Evolutionary conservation across 2,113 vertebrate species (phyloP).

Genomic region (Rana temporaria): DNA sequence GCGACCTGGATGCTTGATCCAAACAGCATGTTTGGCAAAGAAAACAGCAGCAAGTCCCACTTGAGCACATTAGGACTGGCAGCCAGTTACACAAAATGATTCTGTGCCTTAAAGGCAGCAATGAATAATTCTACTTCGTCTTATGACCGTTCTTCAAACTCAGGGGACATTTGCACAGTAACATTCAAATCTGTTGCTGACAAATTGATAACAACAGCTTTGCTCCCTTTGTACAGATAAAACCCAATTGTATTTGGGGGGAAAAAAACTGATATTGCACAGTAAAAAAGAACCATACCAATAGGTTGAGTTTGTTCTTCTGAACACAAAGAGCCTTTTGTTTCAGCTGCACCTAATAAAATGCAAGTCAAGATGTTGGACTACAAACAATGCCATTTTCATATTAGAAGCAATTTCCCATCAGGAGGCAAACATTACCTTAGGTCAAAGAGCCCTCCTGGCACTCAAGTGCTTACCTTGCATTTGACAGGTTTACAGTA

Average conservation of each 20-base stretch:
- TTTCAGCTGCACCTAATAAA: not conserved
- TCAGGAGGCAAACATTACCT: not conserved
- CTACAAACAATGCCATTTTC: not conserved
- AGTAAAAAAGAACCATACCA: not conserved
- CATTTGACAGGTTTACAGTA: too few relatives aligned
- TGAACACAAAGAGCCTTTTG: not conserved
- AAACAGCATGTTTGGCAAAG: constrained; percentile 43
- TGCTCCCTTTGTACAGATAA: constrained; percentile 2
- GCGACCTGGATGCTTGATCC: constrained; percentile 17
- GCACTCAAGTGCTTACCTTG: too few relatives aligned
- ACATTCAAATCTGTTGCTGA: not conserved
- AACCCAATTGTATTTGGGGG: not conserved
- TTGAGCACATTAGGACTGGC: constrained; percentile 31
- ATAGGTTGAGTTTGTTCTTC: not conserved
- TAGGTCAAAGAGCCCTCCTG: too few relatives aligned
- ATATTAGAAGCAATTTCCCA: not conserved
- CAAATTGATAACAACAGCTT: not conserved
- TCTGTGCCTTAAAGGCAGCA: constrained; percentile 50
- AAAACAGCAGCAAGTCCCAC: constrained; percentile 38
- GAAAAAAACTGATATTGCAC: not conserved
- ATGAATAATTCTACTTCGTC: constrained; percentile 50
- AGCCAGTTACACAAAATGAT: constrained; percentile 49
- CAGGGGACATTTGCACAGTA: constrained; percentile 27
- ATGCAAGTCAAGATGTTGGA: not conserved
- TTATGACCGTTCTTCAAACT: constrained; percentile 44